Percentiles rank a stretch among this genome's conserved stretches.
phyloP scores from a whole-genome alignment of 2,888 invertebrate species.

The Trissoscelio sp. region DNA sequence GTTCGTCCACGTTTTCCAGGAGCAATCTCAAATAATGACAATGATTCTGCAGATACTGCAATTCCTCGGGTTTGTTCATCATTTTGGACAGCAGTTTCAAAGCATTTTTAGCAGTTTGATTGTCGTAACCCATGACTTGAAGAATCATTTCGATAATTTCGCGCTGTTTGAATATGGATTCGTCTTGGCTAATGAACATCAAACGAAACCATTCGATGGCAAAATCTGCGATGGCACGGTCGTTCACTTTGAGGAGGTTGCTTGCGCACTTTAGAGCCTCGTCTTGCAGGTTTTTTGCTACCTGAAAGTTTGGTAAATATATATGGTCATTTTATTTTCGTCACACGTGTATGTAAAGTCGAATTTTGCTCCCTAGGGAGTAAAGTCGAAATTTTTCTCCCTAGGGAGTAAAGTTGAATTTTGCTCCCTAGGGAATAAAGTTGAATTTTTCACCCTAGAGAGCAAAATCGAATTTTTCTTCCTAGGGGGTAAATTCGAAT shows the following conservation, averaged over 20 bases:
- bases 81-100: slow-evolving; percentile 77
- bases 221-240: slow-evolving; percentile 77
- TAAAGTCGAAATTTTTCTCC: no score
- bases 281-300: slow-evolving; percentile 76
- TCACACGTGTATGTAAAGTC: no score
- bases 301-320: slow-evolving; percentile 62
- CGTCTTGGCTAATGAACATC: slow-evolving; percentile 77
- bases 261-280: slow-evolving; percentile 76
- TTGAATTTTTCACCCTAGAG: no score
- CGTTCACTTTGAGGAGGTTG: slow-evolving; percentile 77
- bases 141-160: slow-evolving; percentile 79
- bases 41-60: slow-evolving; percentile 84
- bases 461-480: no score
- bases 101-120: slow-evolving; percentile 78
- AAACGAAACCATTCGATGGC: slow-evolving; percentile 79
- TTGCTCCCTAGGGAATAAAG: no score
- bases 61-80: slow-evolving; percentile 75
- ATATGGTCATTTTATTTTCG: no score
- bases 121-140: slow-evolving; percentile 78
- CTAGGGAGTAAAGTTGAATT: no score
- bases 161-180: slow-evolving; percentile 76
- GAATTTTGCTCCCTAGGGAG: no score
- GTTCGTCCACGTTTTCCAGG: slow-evolving; percentile 90
- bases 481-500: neutral
- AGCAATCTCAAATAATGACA: slow-evolving; percentile 87